Percentiles rank a stretch among this genome's conserved stretches.
These are phyloP conservation scores for Brachionus angularis DNA, from an alignment of 1,140 invertebrate genomes.

Conservation along the genomic window DNA sequence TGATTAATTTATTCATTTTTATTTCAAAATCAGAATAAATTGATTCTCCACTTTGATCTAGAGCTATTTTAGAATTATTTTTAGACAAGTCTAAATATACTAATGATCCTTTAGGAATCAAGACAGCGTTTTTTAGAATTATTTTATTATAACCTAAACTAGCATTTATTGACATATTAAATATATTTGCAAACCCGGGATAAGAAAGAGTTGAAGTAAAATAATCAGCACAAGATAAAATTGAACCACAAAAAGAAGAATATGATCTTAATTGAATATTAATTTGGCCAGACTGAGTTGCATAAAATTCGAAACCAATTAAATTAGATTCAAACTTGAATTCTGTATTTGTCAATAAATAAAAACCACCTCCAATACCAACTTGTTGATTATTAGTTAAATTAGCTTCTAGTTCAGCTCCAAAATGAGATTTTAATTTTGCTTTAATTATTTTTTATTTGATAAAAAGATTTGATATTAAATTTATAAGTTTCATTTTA, in stretches of 20 bases:
- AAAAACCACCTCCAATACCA: no score
- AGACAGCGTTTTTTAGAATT: background rate
- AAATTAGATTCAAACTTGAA: background rate
- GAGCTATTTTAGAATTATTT: background rate
- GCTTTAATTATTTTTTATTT: no score
- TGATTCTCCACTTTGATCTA: background rate
- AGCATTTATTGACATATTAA: background rate
- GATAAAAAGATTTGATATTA: no score
- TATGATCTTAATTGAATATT: background rate
- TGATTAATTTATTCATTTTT: background rate
- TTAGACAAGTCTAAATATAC: background rate
- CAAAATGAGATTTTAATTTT: no score
- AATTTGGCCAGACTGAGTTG: background rate
- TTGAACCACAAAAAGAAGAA: background rate
- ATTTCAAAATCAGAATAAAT: background rate
- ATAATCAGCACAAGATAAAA: background rate
- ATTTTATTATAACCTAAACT: background rate
- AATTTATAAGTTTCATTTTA: no score
- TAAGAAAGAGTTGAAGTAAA: background rate
- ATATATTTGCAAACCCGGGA: background rate
- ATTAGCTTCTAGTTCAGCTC: no score
- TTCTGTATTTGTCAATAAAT: constrained; percentile 11
- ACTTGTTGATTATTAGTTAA: no score
- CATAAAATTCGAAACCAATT: constrained; percentile 7
- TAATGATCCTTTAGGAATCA: background rate